A percentile compares a stretch with the other conserved stretches of the same genome.
Conservation (phyloP, 2,113 vertebrate species). For the Dinomys branickii region DNA sequence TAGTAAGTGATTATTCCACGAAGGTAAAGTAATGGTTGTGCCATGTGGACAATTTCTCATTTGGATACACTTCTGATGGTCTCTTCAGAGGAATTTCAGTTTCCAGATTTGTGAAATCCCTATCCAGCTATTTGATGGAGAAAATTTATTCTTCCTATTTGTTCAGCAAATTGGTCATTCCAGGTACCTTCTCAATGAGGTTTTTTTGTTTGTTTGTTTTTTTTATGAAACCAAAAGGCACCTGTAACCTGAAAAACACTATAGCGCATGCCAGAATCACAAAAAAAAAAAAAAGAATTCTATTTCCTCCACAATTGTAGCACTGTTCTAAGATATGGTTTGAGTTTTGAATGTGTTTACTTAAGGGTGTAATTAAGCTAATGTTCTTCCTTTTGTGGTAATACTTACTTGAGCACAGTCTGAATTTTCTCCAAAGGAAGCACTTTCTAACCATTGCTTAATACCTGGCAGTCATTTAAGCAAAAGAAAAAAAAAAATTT, state of each 20-base stretch:
- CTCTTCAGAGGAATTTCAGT: conserved; percentile 17
- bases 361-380: conserved; percentile 24
- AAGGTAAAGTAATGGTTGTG: neutral
- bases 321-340: conserved; percentile 11
- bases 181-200: neutral
- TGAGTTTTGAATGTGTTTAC: conserved; percentile 46
- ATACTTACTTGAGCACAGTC: conserved; percentile 31
- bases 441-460: conserved; percentile 61
- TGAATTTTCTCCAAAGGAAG: conserved; percentile 29
- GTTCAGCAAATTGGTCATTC: neutral
- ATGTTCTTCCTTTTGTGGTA: conserved; percentile 54
- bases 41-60: conserved; percentile 29
- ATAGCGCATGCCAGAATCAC: neutral
- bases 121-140: neutral
- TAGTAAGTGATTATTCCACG: conserved; percentile 13
- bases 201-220: too few relatives aligned
- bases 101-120: neutral
- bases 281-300: neutral
- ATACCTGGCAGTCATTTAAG: conserved; percentile 62
- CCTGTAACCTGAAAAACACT: neutral
- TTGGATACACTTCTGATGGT: conserved; percentile 52
- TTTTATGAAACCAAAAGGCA: conserved; percentile 8
- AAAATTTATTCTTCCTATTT: conserved; percentile 8
- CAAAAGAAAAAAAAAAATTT: conserved; percentile 26
- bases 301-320: neutral